Evolutionary conservation across 1,140 invertebrate species (phyloP), one percentile per base, ranked within the genome.

Genomic region (Lepidurus apus): DNA sequence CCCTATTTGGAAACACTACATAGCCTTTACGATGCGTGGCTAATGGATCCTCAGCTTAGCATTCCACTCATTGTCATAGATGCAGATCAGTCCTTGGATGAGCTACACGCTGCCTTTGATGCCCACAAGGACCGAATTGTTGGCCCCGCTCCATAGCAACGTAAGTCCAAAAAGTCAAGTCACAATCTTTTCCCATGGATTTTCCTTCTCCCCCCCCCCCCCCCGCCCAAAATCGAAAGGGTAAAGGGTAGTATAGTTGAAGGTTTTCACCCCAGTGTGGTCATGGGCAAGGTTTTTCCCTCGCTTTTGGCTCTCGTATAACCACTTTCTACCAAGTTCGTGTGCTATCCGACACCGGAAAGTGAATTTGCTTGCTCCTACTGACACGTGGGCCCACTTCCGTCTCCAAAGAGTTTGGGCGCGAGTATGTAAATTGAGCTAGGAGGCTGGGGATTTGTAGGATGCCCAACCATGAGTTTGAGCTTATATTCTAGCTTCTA

Each of bases 1-100:
- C 82, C 84, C 13, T 88, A 88, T 81, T 81, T 89, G 4, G 80
- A 84, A 73, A 81, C 83, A 43, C 79, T 89, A 4, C 87, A 88
- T 81, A 79, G 84, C 42, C 81, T 85, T 11, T 87, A 88, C 82
- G 87, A 88, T 83, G 82, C 85, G 42, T 87, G 87, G 73, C 43
- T 80, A 78, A 8, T 26, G 75, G 21, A 43, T 43, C 44, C 44
- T 65, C 44, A 45, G 21, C 65, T 65, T 53, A 42, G 43, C 7
- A 53, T 77, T 65, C 26, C 45, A 47, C 17, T 45, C 43, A 65
- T 53, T 24, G 34, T 77, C n/a, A 53, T 77, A 47, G 76, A 77
- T 65, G 76, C 76, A 21, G 65, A 77, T 53, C 45, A 77, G 10
- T 26, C 45, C 26, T 43, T 3, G 44, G 53, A 47, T 21, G 42